Evolutionary conservation across 2,113 vertebrate genomes (phyloP), one percentile per base, ranked within the genome.

Genomic region (Callorhinus ursinus): DNA sequence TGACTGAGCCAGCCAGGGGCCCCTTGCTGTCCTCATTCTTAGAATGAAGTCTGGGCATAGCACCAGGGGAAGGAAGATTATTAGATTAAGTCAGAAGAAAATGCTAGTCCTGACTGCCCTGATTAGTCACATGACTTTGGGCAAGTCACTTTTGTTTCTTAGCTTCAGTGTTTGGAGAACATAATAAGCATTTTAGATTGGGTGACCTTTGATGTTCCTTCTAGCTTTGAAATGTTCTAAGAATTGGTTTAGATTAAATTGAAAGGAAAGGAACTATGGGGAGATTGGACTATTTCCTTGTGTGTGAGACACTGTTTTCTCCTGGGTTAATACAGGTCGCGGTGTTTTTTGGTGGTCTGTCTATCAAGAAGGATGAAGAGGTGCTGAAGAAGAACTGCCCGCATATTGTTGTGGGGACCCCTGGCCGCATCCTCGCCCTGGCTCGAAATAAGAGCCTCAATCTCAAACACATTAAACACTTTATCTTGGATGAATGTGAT

Each of bases 401-500:
- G 46, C 99, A 99, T 90, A 98, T 99, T 10, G 99, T 99, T 86
- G 99, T 99, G 97, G 99, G 99, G 57, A 99, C 99, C 21, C 99
- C 99, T 2, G 99, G 99, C 82, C 99, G 99, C 4, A 99, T 99
- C 95, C 97, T 99, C 87, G 99, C 99, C 42, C 98, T 99, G 96
- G 98, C 98, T 77, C 99, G 99, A 91, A 99, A 98, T 98, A 99
- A 99, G 98, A 99, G 97, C 90, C 99, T 99, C 87, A 99, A 99
- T 98, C 98, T 99, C 81, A 99, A 99, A 39, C 99, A 99, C 97
- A 99, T 99, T 98, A 99, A 99, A 95, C 99, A 99, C 94, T 99
- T 99, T 97, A 99, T 99, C 98, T 98, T 99, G 98, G 99, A 99
- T 94, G 99, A 99, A 93, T 99, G 99, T 31, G 99, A 99, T 97